Conservation (phyloP, 1,140 invertebrate genomes). For the Steinernema feltiae region DNA sequence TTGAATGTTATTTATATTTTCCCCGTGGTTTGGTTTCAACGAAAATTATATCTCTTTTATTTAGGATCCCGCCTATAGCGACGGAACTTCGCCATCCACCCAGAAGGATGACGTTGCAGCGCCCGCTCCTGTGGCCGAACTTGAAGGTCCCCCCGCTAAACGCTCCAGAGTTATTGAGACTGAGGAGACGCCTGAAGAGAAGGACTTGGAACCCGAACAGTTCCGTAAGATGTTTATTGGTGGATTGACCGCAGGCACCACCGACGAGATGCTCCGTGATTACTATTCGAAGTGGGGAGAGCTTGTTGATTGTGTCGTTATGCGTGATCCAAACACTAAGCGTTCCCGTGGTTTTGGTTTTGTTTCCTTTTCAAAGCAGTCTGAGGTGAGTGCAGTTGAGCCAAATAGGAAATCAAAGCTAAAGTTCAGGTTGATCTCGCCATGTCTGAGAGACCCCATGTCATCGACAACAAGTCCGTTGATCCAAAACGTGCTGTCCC, state of each 20-base stretch:
- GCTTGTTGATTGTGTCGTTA: slow-evolving; percentile 88
- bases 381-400: slow-evolving; percentile 30
- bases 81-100: too few species aligned
- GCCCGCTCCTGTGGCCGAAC: too few species aligned
- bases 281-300: slow-evolving; percentile 95
- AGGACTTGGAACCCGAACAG: slow-evolving; percentile 91
- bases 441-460: slow-evolving; percentile 76
- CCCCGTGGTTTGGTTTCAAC: too few species aligned
- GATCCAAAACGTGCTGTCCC: slow-evolving; percentile 94
- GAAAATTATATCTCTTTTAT: too few species aligned
- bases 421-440: slow-evolving; percentile 80
- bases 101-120: too few species aligned
- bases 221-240: slow-evolving; percentile 93
- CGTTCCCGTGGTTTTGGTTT: slow-evolving; percentile 70
- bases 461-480: slow-evolving; percentile 76
- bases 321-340: slow-evolving; percentile 67
- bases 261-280: slow-evolving; percentile 80
- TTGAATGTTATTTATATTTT: too few species aligned
- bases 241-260: slow-evolving; percentile 86
- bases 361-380: slow-evolving; percentile 37
- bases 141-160: too few species aligned
- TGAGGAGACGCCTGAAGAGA: too few species aligned
- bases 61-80: too few species aligned
- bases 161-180: too few species aligned
- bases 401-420: not conserved